Evolutionary conservation across 2,888 invertebrate genomes (phyloP).

Genomic region (Oxyteleia sp.): DNA sequence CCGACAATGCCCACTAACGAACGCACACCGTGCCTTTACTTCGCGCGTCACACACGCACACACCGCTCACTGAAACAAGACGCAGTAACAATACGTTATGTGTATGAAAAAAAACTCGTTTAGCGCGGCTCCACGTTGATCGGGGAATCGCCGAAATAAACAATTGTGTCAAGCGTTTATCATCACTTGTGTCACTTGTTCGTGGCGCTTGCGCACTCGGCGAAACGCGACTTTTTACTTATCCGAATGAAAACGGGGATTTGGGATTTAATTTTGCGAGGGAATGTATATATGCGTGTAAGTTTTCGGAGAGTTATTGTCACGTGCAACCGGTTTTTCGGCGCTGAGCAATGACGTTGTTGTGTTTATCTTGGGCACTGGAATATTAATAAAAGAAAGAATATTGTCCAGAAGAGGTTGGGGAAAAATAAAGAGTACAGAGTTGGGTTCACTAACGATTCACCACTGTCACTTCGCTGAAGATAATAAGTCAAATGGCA

Average conservation of each 20-base stretch:
- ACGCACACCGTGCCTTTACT: constrained; percentile 24
- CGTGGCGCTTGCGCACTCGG: constrained; percentile 20
- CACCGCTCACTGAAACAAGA: constrained; percentile 28
- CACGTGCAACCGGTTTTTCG: background rate
- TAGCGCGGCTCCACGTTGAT: too few species aligned
- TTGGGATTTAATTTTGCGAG: background rate
- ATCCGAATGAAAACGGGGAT: background rate
- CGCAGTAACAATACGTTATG: constrained; percentile 36
- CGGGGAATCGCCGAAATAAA: constrained; percentile 42
- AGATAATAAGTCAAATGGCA: background rate
- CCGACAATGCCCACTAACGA: constrained; percentile 52
- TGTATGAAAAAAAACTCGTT: constrained; percentile 16
- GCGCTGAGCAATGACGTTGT: background rate
- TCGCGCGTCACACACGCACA: constrained; percentile 14
- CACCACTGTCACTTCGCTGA: background rate
- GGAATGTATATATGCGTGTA: too few species aligned
- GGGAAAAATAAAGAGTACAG: background rate
- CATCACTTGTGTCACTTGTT: background rate
- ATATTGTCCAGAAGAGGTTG: background rate
- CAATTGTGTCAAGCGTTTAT: constrained; percentile 34
- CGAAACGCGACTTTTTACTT: background rate
- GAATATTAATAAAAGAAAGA: background rate
- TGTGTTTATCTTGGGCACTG: background rate
- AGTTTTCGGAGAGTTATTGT: background rate
- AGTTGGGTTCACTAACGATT: background rate